Percentiles rank a stretch among this genome's conserved stretches.
Conservation (phyloP, 1,140 invertebrate species). For the Macrostomum lignano region DNA sequence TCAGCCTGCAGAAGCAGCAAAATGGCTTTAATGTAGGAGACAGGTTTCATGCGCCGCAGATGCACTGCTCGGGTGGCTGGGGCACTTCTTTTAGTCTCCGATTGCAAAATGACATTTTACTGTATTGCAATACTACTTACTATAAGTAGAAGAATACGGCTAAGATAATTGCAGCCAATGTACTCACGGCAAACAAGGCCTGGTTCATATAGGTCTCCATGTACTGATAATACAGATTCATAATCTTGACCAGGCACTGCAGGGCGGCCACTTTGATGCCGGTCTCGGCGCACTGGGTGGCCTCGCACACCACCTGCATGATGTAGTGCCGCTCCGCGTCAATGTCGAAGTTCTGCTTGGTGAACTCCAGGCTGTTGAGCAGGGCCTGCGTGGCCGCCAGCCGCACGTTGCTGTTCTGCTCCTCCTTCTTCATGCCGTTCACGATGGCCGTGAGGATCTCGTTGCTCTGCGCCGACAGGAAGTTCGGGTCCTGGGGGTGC, state of each 20-base stretch:
- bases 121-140: no score
- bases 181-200: slow-evolving; percentile 85
- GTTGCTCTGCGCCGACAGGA: slow-evolving; percentile 64
- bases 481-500: slow-evolving; percentile 56
- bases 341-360: slow-evolving; percentile 85
- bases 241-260: slow-evolving; percentile 92
- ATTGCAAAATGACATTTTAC: no score
- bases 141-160: no score
- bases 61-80: no score
- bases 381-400: slow-evolving; percentile 81
- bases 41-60: no score
- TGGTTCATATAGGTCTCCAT: slow-evolving; percentile 97
- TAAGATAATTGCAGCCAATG: no score
- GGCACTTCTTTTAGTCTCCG: no score
- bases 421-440: slow-evolving; percentile 66
- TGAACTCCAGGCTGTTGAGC: slow-evolving; percentile 92
- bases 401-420: slow-evolving; percentile 35
- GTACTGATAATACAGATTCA: slow-evolving; percentile 88
- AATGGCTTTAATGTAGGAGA: no score
- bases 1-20: no score
- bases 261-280: slow-evolving; percentile 60
- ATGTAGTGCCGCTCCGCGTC: slow-evolving; percentile 89
- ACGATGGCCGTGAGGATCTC: slow-evolving; percentile 91
- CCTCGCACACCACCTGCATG: slow-evolving; percentile 87
- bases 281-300: slow-evolving; percentile 42